Evolutionary conservation across 2,797 vertebrate genomes (phyloP).

Genomic region (Toxotes lorentzi): DNA sequence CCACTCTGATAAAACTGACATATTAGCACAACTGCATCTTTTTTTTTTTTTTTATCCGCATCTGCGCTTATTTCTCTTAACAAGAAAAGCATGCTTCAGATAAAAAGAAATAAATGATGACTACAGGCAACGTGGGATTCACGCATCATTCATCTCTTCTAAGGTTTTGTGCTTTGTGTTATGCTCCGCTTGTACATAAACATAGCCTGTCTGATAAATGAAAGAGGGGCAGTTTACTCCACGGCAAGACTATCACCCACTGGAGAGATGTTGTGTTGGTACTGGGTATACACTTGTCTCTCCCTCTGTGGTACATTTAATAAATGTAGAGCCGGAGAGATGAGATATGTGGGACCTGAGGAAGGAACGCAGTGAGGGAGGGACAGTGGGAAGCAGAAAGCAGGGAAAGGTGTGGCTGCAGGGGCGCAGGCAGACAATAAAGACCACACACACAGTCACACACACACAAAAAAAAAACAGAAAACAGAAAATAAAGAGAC

Average conservation of each 20-base stretch:
- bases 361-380: constrained; percentile 5
- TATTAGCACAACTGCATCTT: constrained; percentile 13
- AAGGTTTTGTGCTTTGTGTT: constrained; percentile 43
- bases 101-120: constrained; percentile 44
- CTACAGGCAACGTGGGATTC: constrained; percentile 15
- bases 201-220: constrained; percentile 58
- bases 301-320: constrained; percentile 51
- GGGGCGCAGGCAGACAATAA: constrained; percentile 37
- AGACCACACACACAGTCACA: constrained; percentile 28
- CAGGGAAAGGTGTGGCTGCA: constrained; percentile 12
- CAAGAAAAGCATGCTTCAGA: constrained; percentile 18
- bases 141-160: constrained; percentile 43
- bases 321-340: constrained; percentile 57
- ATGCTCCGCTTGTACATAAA: constrained; percentile 49
- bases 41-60: constrained; percentile 25
- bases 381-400: neutral
- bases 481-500: constrained; percentile 42
- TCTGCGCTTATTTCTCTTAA: constrained; percentile 16
- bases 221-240: constrained; percentile 31
- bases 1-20: constrained; percentile 19
- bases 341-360: constrained; percentile 43
- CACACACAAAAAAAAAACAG: neutral
- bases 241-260: constrained; percentile 29
- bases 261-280: constrained; percentile 43
- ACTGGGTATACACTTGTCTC: constrained; percentile 6